Conservation (phyloP, 2,888 invertebrate genomes). For the Holacanthella duospinosa region DNA sequence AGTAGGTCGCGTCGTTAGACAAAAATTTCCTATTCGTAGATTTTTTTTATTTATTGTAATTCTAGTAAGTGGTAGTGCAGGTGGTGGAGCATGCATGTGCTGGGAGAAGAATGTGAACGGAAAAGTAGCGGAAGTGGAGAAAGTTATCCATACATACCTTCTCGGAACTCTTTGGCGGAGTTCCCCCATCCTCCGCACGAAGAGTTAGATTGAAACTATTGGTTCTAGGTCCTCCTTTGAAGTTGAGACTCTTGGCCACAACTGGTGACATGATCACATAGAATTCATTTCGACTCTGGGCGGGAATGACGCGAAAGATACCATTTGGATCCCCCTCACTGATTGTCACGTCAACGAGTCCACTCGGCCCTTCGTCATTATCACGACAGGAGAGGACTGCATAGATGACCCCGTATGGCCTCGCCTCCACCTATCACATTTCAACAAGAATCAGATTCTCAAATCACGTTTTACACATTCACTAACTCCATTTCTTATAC, state of each 20-base stretch:
- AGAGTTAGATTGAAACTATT: conserved; percentile 79
- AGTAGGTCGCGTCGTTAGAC: no score
- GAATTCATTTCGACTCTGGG: conserved; percentile 44
- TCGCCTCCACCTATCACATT: conserved; percentile 33
- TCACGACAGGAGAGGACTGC: conserved; percentile 79
- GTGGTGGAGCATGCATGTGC: no score
- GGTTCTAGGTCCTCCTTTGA: conserved; percentile 44
- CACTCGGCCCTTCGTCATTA: conserved; percentile 71
- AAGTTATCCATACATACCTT: conserved; percentile 15
- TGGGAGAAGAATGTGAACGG: neutral
- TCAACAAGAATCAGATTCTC: neutral
- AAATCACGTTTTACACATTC: neutral
- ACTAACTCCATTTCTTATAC: neutral
- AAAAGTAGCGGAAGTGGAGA: neutral
- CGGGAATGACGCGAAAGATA: conserved; percentile 65
- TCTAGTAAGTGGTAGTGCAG: no score
- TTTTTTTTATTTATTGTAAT: no score
- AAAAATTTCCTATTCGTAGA: no score
- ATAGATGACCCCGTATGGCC: conserved; percentile 66
- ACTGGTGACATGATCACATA: conserved; percentile 41
- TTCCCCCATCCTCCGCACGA: conserved; percentile 71
- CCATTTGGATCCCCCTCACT: conserved; percentile 83
- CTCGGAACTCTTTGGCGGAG: conserved; percentile 51
- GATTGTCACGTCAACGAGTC: conserved; percentile 72
- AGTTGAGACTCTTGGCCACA: conserved; percentile 33